A percentile compares a stretch with the other conserved stretches of the same genome.
phyloP scores from a whole-genome alignment of 37 sponge, comb jelly and placozoan genomes.

The Halisarca cf. caerulea region DNA sequence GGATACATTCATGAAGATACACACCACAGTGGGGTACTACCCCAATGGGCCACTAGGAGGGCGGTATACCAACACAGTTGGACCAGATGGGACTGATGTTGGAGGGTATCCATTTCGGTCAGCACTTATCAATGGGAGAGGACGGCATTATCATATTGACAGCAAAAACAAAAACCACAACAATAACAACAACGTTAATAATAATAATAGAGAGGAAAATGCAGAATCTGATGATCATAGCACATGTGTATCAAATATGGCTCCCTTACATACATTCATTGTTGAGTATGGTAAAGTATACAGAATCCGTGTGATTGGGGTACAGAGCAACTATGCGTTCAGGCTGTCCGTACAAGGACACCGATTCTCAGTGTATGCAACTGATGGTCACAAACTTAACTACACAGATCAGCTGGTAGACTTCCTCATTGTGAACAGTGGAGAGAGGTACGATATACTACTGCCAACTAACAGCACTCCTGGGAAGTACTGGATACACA shows the following conservation, averaged over 20 bases:
- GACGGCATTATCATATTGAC: constrained; percentile 29
- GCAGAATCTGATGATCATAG: no score
- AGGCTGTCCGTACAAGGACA: constrained; percentile 78
- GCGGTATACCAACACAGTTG: background rate
- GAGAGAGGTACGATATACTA: constrained; percentile 83
- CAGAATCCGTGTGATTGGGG: constrained; percentile 77
- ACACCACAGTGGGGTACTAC: constrained; percentile 31
- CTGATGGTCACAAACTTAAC: constrained; percentile 64
- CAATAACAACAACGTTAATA: no score
- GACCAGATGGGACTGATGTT: constrained; percentile 47
- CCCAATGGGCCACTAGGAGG: constrained; percentile 27
- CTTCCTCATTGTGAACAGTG: constrained; percentile 70
- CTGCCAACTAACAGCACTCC: constrained; percentile 48
- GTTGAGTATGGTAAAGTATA: constrained; percentile 56
- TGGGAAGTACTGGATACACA: constrained; percentile 63
- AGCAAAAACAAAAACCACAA: no score
- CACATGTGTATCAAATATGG: background rate
- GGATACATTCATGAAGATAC: constrained; percentile 34
- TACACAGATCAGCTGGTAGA: constrained; percentile 50
- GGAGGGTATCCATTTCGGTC: constrained; percentile 58
- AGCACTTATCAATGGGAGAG: constrained; percentile 77
- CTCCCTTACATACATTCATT: constrained; percentile 43
- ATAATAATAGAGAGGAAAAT: no score
- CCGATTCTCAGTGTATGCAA: constrained; percentile 67
- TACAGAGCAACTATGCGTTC: constrained; percentile 55